Conservation (phyloP, 2,888 invertebrate species). For the Yponomeuta malinellus region DNA sequence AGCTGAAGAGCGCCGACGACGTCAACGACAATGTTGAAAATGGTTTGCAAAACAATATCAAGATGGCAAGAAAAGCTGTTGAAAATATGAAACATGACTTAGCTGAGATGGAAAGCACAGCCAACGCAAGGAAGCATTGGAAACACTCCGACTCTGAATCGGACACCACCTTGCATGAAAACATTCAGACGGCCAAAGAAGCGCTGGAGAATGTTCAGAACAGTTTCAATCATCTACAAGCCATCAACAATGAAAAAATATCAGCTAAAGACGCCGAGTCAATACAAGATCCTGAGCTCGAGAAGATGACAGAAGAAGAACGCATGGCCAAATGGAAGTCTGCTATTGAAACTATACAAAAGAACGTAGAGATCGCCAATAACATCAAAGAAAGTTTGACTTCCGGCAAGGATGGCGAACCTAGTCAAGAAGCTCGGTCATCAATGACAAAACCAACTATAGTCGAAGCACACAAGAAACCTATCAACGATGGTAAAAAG, state of each 20-base stretch:
- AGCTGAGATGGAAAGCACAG: slow-evolving; percentile 38
- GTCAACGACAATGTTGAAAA: slow-evolving; percentile 28
- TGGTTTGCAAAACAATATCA: slow-evolving; percentile 53
- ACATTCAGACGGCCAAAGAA: slow-evolving; percentile 50
- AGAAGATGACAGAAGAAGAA: slow-evolving; percentile 40
- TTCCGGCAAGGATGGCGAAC: slow-evolving; percentile 17
- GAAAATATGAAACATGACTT: slow-evolving; percentile 53
- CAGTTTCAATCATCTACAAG: slow-evolving; percentile 5
- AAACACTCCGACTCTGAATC: slow-evolving; percentile 32
- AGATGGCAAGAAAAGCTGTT: slow-evolving; percentile 59
- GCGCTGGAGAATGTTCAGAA: slow-evolving; percentile 35
- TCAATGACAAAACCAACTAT: slow-evolving; percentile 16
- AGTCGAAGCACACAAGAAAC: slow-evolving; percentile 5
- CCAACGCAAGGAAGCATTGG: slow-evolving; percentile 26
- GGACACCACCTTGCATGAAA: slow-evolving; percentile 45
- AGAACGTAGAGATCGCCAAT: slow-evolving; percentile 45
- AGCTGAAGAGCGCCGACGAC: slow-evolving; percentile 29
- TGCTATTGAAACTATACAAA: slow-evolving; percentile 45
- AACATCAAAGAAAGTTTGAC: slow-evolving; percentile 58
- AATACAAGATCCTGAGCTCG: slow-evolving; percentile 15
- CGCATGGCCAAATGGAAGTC: slow-evolving; percentile 56
- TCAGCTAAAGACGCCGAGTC: not conserved
- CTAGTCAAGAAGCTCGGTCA: slow-evolving; percentile 15
- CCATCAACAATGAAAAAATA: not conserved
- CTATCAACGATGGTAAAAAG: slow-evolving; percentile 10